Conservation (phyloP, 2,797 vertebrate genomes). For the Sciaenops ocellatus region DNA sequence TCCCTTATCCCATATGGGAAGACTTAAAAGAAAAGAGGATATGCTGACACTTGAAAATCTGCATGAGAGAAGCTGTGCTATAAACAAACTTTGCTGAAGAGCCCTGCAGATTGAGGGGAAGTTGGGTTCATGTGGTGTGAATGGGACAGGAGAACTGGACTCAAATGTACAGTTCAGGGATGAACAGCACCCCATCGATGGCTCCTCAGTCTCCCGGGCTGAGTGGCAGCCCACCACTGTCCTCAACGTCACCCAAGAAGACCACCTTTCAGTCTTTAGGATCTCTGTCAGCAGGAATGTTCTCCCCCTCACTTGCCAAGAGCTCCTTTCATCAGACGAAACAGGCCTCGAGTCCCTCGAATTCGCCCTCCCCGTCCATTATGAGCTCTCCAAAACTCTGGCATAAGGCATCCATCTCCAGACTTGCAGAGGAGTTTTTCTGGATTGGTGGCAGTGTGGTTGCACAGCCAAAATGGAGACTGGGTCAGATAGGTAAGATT, state of each 20-base stretch:
- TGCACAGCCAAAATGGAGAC: constrained; percentile 88
- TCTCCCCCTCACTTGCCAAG: constrained; percentile 57
- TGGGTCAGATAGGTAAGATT: constrained; percentile 92
- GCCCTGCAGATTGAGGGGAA: constrained; percentile 27
- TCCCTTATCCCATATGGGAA: constrained; percentile 21
- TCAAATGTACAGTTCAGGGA: constrained; percentile 72
- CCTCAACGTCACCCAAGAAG: constrained; percentile 67
- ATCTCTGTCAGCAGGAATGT: constrained; percentile 68
- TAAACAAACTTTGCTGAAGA: constrained; percentile 33
- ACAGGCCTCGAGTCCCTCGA: constrained; percentile 46
- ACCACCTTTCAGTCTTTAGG: constrained; percentile 65
- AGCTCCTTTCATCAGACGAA: constrained; percentile 37
- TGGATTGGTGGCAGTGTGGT: constrained; percentile 93
- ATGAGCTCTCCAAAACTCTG: constrained; percentile 85
- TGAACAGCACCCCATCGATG: constrained; percentile 77
- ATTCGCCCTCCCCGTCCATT: constrained; percentile 69
- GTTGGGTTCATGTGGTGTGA: constrained; percentile 58
- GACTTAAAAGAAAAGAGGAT: constrained; percentile 38
- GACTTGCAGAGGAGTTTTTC: constrained; percentile 92
- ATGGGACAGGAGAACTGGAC: constrained; percentile 66
- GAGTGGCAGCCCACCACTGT: constrained; percentile 52
- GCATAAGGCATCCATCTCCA: constrained; percentile 88
- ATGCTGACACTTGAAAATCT: constrained; percentile 27
- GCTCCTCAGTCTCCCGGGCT: constrained; percentile 72
- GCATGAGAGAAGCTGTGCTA: constrained; percentile 16